Conservation (phyloP, 2,113 vertebrate genomes). For the Sturnus vulgaris region DNA sequence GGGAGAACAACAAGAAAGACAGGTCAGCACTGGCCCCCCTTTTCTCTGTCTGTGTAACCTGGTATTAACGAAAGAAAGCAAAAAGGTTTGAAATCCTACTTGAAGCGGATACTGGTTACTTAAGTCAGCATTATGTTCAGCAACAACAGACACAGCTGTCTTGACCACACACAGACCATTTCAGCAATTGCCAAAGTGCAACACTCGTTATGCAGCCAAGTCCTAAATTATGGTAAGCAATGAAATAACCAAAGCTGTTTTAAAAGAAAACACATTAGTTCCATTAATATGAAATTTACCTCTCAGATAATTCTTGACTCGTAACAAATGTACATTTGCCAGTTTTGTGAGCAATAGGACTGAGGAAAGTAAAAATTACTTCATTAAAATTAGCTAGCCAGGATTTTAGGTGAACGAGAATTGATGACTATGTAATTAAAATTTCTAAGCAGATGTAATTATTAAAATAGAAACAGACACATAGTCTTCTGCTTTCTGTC, state of each 20-base stretch:
- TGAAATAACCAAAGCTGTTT: conserved; percentile 47
- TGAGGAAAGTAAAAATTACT: not conserved
- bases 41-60: conserved; percentile 52
- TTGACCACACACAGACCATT: conserved; percentile 68
- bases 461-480: conserved; percentile 18
- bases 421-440: conserved; percentile 28
- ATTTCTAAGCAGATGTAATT: conserved; percentile 18
- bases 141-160: conserved; percentile 62
- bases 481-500: not conserved
- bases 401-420: not conserved
- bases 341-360: not conserved
- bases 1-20: conserved; percentile 24
- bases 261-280: conserved; percentile 32
- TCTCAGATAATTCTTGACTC: conserved; percentile 33
- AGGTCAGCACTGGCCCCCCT: conserved; percentile 50
- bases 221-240: conserved; percentile 57
- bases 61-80: conserved; percentile 59
- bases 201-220: conserved; percentile 8
- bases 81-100: conserved; percentile 61
- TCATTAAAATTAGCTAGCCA: not conserved
- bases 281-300: conserved; percentile 44
- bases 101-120: conserved; percentile 62
- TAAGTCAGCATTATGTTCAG: conserved; percentile 64
- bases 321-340: not conserved
- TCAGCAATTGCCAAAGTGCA: conserved; percentile 46